These are phyloP conservation scores for Eretmocerus hayati DNA, from an alignment of 2,888 invertebrate genomes.

Conservation along the genomic window DNA sequence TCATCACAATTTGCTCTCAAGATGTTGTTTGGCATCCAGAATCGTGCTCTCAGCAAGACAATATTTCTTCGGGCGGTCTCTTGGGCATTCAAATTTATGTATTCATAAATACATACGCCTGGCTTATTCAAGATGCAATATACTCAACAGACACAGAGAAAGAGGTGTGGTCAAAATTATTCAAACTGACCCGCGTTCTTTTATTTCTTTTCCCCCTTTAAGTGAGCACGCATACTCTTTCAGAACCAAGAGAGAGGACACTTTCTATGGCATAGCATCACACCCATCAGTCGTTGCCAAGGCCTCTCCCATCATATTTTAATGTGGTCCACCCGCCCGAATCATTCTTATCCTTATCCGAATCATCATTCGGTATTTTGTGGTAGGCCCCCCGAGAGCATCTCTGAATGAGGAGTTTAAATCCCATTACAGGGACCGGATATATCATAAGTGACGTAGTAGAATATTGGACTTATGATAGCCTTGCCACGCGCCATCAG, in stretches of 20 bases:
- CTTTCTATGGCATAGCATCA: slow-evolving; percentile 44
- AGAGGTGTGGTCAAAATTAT: slow-evolving; percentile 49
- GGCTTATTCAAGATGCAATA: no score
- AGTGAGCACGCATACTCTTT: slow-evolving; percentile 1
- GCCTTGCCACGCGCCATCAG: no score
- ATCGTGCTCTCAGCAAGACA: no score
- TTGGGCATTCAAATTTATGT: slow-evolving; percentile 45
- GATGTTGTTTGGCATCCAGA: no score
- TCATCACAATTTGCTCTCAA: no score
- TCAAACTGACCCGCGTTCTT: slow-evolving; percentile 46
- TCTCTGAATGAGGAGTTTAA: no score
- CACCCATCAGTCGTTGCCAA: no score
- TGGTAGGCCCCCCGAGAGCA: neutral
- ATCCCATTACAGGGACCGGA: no score
- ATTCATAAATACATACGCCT: slow-evolving; percentile 33
- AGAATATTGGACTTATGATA: no score
- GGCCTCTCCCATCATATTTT: no score
- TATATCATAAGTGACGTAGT: no score
- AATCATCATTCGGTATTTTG: no score
- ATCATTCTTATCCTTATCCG: slow-evolving; percentile 4
- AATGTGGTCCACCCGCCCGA: neutral
- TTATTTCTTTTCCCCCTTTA: slow-evolving; percentile 24
- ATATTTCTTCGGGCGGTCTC: slow-evolving; percentile 36
- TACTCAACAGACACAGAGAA: slow-evolving; percentile 39
- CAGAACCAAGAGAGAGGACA: slow-evolving; percentile 33